Evolutionary conservation across 2,888 invertebrate genomes (phyloP).

Genomic region (Pterobdella sp.): DNA sequence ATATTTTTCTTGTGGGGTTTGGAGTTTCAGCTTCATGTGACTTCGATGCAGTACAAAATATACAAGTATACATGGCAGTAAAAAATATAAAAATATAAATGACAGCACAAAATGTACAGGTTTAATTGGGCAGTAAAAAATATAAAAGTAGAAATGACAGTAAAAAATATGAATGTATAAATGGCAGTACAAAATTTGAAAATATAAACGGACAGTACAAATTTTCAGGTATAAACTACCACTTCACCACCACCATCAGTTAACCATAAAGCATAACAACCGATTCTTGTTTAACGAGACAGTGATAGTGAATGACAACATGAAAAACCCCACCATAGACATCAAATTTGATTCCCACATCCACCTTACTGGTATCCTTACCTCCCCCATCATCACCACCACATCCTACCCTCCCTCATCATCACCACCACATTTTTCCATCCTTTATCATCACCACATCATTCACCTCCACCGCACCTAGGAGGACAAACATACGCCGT

Average conservation of each 20-base stretch:
- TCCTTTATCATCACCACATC: background rate
- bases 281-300: background rate
- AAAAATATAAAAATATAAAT: no score
- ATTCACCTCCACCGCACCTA: background rate
- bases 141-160: no score
- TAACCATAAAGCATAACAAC: background rate
- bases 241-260: background rate
- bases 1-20: slow-evolving; percentile 33
- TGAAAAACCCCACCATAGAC: background rate
- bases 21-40: slow-evolving; percentile 33
- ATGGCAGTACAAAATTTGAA: background rate
- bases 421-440: background rate
- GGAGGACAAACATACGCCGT: slow-evolving; percentile 29
- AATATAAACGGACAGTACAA: background rate
- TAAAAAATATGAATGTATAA: no score
- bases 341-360: background rate
- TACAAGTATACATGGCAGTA: no score
- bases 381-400: background rate
- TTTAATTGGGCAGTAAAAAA: no score
- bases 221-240: background rate
- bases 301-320: background rate
- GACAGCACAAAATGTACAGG: no score
- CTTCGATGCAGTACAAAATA: slow-evolving; percentile 33
- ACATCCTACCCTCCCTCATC: background rate
- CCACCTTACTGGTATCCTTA: background rate